phyloP scores from a whole-genome alignment of 2,113 vertebrate genomes.

The Gallinago undulata region DNA sequence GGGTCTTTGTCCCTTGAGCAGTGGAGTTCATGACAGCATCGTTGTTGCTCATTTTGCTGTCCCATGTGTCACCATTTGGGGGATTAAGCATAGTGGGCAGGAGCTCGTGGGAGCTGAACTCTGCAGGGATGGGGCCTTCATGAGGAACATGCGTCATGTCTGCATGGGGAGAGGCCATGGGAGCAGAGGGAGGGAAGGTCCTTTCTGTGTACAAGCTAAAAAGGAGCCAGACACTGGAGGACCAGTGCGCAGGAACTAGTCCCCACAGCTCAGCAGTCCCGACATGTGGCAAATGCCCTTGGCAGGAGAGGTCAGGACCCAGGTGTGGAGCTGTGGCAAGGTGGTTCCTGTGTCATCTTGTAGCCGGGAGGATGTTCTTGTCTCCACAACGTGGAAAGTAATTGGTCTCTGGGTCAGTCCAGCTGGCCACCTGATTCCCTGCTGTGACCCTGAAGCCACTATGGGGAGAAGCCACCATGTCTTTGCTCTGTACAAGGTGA shows the following conservation, averaged over 20 bases:
- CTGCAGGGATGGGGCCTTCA: accelerated
- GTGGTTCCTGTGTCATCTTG: background rate
- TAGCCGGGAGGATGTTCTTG: background rate
- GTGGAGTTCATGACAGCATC: background rate
- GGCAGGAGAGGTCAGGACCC: background rate
- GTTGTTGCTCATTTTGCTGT: background rate
- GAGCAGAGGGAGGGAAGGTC: background rate
- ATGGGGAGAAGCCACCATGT: background rate
- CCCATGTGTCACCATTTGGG: background rate
- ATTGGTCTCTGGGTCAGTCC: background rate
- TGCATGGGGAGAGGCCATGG: background rate
- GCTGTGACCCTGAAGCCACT: background rate
- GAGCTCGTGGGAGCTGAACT: background rate
- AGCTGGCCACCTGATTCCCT: background rate
- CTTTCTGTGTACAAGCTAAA: background rate
- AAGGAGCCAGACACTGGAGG: background rate
- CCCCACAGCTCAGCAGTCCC: background rate
- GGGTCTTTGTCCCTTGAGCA: background rate
- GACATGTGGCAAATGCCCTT: background rate
- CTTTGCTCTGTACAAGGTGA: background rate
- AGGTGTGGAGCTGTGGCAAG: background rate
- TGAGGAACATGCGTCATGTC: background rate
- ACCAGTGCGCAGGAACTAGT: background rate
- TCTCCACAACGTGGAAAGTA: background rate
- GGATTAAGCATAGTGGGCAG: background rate